Base-by-base conservation (phyloP, 2,113 vertebrate species). In the Athene cunicularia region DNA sequence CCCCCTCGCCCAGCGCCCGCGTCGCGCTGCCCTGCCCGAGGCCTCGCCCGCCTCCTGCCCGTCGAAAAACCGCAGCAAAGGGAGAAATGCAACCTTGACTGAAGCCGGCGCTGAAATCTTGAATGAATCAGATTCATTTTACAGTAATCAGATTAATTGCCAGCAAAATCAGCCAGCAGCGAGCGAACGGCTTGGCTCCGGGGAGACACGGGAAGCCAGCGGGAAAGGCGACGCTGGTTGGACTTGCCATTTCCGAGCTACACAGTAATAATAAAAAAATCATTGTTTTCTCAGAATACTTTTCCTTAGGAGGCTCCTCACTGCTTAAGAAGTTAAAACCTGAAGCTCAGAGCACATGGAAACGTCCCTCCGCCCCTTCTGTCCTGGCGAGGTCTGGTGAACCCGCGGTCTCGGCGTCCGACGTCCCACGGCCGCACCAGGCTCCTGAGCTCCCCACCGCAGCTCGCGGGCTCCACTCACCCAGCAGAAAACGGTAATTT, bases 141-240 rank as follows among this genome's bases (percentile, higher is more conserved):
- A 8, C 6, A 0, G 27, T 33, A 12, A 15, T 58, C 5, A 2
- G 41, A 10, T 43, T 14, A 39, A 80, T 5, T 37, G 52, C 62
- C 58, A 80, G 45, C 23, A 14, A 62, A 67, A 37, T 10, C 58
- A 13, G 67, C 9, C 9, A 22, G 83, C 71, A 33, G 71, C 33
- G 14, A 35, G 89, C 80, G 30, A 62, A 52, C 2, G 28, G 35
- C n/a, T 30, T 1, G 16, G 71, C 58, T 39, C 58, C 15, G 80
- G 67, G 53, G 15, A 13, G n/a, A 45, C 10, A 8, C 0, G 27
- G 75, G 83, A 35, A 50, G 62, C 0, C 0, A 55, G 35, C 1
- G 43, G 35, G 64, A 9, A 52, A 70, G 83, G 64, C 2, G 80
- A 7, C 0, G 52, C 20, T 22, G 13, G 52, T 47, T 22, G 4